phyloP scores from a whole-genome alignment of 1,140 invertebrate species.

The Aphaenogaster ashmeadi region DNA sequence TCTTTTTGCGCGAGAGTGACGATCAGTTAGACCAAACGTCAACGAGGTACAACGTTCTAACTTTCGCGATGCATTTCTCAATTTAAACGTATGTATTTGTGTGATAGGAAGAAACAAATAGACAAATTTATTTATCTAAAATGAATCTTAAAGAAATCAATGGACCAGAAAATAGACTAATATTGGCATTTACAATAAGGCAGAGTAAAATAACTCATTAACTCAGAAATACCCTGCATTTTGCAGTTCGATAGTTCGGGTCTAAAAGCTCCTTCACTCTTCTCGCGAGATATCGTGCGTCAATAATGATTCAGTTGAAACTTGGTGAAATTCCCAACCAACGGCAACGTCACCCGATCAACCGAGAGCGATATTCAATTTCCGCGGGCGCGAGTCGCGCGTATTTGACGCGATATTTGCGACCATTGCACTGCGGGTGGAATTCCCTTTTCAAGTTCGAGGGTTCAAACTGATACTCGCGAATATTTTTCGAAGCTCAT shows the following conservation, averaged over 20 bases:
- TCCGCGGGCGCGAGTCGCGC: conserved; percentile 33
- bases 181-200: not conserved
- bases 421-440: conserved; percentile 43
- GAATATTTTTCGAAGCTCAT: conserved; percentile 37
- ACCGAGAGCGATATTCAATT: conserved; percentile 66
- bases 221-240: not conserved
- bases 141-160: not conserved
- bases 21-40: conserved; percentile 49
- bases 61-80: not conserved
- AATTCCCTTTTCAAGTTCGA: conserved; percentile 39
- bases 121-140: not conserved
- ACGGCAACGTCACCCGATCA: conserved; percentile 19
- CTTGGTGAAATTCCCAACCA: conserved; percentile 25
- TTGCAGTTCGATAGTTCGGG: not conserved
- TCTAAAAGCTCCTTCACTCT: not conserved
- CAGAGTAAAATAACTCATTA: not conserved
- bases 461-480: conserved; percentile 24
- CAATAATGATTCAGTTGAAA: conserved; percentile 31
- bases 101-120: not conserved
- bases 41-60: conserved; percentile 19
- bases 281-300: conserved; percentile 24
- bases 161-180: not conserved
- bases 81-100: not conserved
- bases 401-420: conserved; percentile 51
- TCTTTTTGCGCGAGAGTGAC: conserved; percentile 13